Evolutionary conservation across 1,140 invertebrate species (phyloP).

Genomic region (Zaprionus ghesquierei): DNA sequence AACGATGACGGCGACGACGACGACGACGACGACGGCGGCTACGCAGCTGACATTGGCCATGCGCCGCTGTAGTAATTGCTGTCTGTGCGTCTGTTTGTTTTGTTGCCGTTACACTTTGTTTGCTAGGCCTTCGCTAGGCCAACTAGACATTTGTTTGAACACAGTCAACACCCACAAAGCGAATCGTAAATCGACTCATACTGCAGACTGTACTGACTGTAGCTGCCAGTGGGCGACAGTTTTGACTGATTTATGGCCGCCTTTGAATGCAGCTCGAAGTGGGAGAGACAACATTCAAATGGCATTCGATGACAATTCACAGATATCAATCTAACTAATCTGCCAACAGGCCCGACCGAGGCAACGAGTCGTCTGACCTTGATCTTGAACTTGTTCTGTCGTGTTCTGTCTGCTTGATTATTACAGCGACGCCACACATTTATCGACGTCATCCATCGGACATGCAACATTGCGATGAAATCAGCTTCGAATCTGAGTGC

Average conservation of each 20-base stretch:
- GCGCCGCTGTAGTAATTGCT: conserved; percentile 20
- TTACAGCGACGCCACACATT: conserved; percentile 52
- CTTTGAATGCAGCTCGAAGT: conserved; percentile 61
- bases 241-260: conserved; percentile 70
- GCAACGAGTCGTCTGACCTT: conserved; percentile 49
- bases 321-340: conserved; percentile 47
- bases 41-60: conserved; percentile 56
- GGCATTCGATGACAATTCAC: conserved; percentile 40
- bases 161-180: conserved; percentile 40
- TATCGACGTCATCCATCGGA: background rate
- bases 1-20: conserved; percentile 57
- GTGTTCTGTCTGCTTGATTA: conserved; percentile 17
- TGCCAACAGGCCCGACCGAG: background rate
- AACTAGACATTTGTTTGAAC: conserved; percentile 56
- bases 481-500: background rate
- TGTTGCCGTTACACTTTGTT: background rate
- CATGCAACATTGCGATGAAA: conserved; percentile 32
- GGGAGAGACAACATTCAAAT: conserved; percentile 46
- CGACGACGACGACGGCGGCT: conserved; percentile 43
- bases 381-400: conserved; percentile 69
- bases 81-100: background rate
- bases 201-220: conserved; percentile 1
- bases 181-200: conserved; percentile 26
- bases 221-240: conserved; percentile 48
- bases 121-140: background rate